Base-by-base conservation (phyloP, 2,888 invertebrate genomes). In the Aporophyla nigra region DNA sequence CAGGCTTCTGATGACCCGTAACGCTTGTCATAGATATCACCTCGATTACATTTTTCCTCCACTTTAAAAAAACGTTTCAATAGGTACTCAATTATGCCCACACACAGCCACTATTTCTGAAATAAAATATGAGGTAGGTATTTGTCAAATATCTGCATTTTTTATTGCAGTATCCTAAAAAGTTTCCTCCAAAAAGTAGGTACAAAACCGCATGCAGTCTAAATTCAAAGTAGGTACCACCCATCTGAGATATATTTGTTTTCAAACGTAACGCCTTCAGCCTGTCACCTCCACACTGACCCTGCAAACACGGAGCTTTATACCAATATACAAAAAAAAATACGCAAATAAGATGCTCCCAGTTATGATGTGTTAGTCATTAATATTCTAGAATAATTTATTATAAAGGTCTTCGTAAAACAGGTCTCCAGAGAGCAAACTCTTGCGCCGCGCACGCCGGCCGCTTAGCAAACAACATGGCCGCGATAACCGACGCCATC, bases 401-500 rank as follows among this genome's bases (percentile, higher is more conserved):
- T 88, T 87, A 91, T 92, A 91, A 91, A 92, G 91, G 90, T 93
- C 93, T 94, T 93, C 93, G 92, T 93, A 91, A 94, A 95, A 95
- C 96, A 94, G 94, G 95, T 96, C 93, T 93, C 92, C 90, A 91
- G 91, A 94, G 91, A 94, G 92, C 94, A 96, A 94, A 95, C 96
- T 94, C 95, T 95, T 96, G 96, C 96, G 96, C 95, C 95, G 92
- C 80, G 76, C 83, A 87, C 90, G 89, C 87, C 92, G 83, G 58
- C 79, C 80, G 90, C 93, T 93, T 90, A 69, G 93, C 93, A 96
- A 95, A 94, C 95, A 94, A 93, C 84, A 96, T 95, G 95, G 95
- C 95, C 90, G 92, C 94, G 96, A 96, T 96, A 95, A 88, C 90
- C 91, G 89, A 88, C 92, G 96, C 96, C 96, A 96, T 96, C 93